Evolutionary conservation across 2,888 invertebrate species (phyloP).

Genomic region (Limnephilus rhombicus): DNA sequence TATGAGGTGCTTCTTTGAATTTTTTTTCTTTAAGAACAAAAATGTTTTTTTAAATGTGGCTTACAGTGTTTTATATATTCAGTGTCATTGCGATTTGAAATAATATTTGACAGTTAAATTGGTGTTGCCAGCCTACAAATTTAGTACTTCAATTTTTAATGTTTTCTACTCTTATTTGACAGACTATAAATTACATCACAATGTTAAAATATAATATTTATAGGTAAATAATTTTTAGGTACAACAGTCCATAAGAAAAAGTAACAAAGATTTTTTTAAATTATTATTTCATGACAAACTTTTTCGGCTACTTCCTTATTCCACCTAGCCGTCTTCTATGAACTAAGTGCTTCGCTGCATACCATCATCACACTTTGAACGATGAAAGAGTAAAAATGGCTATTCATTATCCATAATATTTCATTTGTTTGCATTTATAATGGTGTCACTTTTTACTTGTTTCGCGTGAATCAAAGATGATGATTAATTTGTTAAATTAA

Average conservation of each 20-base stretch:
- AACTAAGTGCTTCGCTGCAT: neutral
- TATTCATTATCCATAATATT: neutral
- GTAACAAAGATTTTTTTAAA: neutral
- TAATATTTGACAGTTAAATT: too few species aligned
- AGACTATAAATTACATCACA: too few species aligned
- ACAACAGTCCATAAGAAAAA: neutral
- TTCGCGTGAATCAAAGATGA: neutral
- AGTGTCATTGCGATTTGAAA: too few species aligned
- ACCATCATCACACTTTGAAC: neutral
- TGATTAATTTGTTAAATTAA: neutral
- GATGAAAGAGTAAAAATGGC: neutral
- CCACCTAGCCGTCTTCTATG: neutral
- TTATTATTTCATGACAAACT: neutral
- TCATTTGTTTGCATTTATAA: neutral
- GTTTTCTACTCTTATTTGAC: too few species aligned
- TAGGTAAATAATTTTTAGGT: too few species aligned
- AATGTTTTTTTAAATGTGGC: too few species aligned
- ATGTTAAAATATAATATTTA: too few species aligned
- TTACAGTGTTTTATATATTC: too few species aligned
- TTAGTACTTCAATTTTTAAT: too few species aligned
- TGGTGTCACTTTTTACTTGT: neutral
- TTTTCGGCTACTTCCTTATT: neutral
- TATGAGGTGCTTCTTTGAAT: too few species aligned
- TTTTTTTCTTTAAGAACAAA: too few species aligned
- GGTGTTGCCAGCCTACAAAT: too few species aligned